Evolutionary conservation across 2,113 vertebrate species (phyloP).

Genomic region (Penelope pileata): DNA sequence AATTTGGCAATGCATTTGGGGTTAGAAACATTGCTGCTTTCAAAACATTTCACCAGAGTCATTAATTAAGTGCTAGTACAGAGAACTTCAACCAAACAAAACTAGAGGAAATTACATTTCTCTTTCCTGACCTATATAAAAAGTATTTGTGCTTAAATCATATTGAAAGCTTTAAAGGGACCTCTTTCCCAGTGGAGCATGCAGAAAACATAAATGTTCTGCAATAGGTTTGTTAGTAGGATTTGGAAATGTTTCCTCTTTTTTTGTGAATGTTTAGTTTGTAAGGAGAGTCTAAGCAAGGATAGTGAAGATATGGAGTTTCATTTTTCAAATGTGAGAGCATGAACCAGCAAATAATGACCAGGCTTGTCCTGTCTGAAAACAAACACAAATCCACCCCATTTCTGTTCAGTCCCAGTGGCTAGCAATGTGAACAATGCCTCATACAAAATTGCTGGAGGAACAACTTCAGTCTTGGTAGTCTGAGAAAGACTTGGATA

Average conservation of each 20-base stretch:
- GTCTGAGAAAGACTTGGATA: neutral
- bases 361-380: neutral
- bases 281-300: neutral
- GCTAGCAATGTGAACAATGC: neutral
- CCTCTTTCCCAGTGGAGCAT: neutral
- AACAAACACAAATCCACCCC: neutral
- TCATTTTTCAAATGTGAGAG: neutral
- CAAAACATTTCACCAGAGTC: conserved; percentile 51
- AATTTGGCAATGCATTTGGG: conserved; percentile 51
- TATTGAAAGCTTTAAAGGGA: conserved; percentile 49
- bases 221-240: neutral
- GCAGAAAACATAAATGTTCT: conserved; percentile 22
- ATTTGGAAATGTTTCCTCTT: neutral
- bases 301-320: neutral
- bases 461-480: neutral
- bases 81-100: conserved; percentile 42
- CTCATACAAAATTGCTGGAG: neutral
- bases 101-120: conserved; percentile 46
- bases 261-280: conserved; percentile 36
- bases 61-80: conserved; percentile 69
- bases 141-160: conserved; percentile 52
- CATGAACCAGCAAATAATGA: neutral
- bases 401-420: neutral
- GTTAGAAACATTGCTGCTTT: conserved; percentile 65
- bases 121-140: conserved; percentile 42